Evolutionary conservation across 2,113 vertebrate genomes (phyloP).

Genomic region (Hippocampus guttulatus): DNA sequence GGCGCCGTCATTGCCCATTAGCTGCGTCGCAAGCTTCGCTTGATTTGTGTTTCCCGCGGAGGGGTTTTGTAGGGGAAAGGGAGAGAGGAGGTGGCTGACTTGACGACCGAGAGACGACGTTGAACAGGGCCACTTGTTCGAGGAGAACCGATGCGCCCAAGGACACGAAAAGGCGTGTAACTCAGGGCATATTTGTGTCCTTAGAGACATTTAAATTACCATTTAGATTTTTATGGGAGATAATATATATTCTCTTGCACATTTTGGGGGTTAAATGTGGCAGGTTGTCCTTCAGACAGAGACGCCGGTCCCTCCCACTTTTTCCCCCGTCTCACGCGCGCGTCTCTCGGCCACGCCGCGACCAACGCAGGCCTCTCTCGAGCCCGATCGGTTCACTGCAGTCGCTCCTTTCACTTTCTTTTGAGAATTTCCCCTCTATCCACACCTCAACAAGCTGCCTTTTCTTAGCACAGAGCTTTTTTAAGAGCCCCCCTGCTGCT

Average conservation of each 20-base stretch:
- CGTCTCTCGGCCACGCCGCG: conserved; percentile 15
- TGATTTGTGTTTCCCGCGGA: background rate
- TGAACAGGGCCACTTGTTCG: conserved; percentile 41
- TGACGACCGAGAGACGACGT: conserved; percentile 11
- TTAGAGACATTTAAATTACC: background rate
- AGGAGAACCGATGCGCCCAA: conserved; percentile 46
- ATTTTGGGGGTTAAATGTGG: conserved; percentile 43
- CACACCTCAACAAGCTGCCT: background rate
- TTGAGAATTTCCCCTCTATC: conserved; percentile 29
- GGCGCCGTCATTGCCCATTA: conserved; percentile 7
- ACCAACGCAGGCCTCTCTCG: background rate
- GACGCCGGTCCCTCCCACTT: conserved; percentile 14
- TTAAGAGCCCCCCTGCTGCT: conserved; percentile 41
- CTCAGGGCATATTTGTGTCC: conserved; percentile 33
- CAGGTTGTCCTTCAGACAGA: conserved; percentile 48
- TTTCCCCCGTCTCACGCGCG: conserved; percentile 14
- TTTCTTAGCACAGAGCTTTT: background rate
- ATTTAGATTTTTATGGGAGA: background rate
- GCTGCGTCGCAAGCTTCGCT: background rate
- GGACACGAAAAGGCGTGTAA: conserved; percentile 46
- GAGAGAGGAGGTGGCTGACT: background rate
- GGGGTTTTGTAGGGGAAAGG: background rate
- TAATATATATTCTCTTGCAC: conserved; percentile 19
- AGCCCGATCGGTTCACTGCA: background rate
- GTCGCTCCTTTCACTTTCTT: background rate